phyloP scores from a whole-genome alignment of 2,888 invertebrate genomes.

The Drosophila austrosaltans region DNA sequence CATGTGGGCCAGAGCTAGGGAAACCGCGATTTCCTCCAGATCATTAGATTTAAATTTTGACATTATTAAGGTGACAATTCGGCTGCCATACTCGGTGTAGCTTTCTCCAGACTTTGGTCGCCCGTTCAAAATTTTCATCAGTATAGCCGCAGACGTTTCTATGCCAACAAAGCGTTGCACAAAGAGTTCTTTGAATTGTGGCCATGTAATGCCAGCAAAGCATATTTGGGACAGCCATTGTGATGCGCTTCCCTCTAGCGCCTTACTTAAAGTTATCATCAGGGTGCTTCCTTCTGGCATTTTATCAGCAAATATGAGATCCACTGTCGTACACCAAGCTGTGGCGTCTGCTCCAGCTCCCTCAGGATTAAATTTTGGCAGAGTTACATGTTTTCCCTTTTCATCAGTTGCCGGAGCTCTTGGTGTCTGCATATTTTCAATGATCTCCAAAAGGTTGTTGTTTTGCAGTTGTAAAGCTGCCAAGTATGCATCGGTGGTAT shows the following conservation, averaged over 20 bases:
- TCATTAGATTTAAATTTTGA: constrained; percentile 2
- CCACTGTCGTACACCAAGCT: constrained; percentile 34
- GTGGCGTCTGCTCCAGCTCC: constrained; percentile 3
- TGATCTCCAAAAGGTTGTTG: constrained; percentile 21
- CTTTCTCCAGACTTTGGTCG: too few relatives aligned
- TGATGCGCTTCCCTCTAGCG: too few relatives aligned
- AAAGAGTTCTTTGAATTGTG: too few relatives aligned
- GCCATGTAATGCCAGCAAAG: too few relatives aligned
- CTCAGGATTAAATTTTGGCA: too few relatives aligned
- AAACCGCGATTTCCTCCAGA: constrained; percentile 10
- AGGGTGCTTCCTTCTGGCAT: too few relatives aligned
- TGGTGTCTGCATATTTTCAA: constrained; percentile 30
- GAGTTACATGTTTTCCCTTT: not conserved
- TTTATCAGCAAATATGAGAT: constrained; percentile 17
- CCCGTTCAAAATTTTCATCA: too few relatives aligned
- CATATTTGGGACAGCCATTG: too few relatives aligned
- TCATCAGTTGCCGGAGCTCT: constrained; percentile 18
- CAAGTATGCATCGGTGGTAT: constrained; percentile 21
- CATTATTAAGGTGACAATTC: constrained; percentile 1
- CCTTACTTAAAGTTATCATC: constrained; percentile 12
- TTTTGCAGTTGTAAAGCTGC: constrained; percentile 19
- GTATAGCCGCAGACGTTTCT: too few relatives aligned
- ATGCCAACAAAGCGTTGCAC: too few relatives aligned
- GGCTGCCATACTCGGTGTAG: constrained; percentile 3
- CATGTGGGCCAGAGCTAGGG: constrained; percentile 13